Evolutionary conservation across 2,888 invertebrate genomes (phyloP).

Genomic region (Steinernema carpocapsae): DNA sequence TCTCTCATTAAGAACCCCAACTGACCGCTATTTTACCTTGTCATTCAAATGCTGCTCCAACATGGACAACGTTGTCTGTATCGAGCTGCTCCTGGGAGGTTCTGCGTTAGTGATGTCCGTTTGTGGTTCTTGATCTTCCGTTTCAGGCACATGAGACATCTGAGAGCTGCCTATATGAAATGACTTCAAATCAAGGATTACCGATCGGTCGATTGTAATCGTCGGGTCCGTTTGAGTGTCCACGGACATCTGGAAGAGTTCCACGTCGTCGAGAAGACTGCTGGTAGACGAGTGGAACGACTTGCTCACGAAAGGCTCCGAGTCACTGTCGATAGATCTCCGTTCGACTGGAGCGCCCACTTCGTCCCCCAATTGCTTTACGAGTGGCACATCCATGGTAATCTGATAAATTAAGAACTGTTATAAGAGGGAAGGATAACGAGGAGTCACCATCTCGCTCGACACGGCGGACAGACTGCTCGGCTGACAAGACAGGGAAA

Average conservation of each 20-base stretch:
- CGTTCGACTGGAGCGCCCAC: neutral
- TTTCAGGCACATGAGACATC: neutral
- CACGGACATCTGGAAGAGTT: neutral
- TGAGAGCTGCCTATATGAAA: neutral
- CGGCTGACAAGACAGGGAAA: neutral
- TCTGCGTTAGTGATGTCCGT: neutral
- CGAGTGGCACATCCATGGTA: neutral
- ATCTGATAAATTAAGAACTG: neutral
- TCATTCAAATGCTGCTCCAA: conserved; percentile 16
- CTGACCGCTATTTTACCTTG: neutral
- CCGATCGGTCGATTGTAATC: conserved; percentile 4
- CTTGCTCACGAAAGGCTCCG: neutral
- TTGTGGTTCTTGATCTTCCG: conserved; percentile 6
- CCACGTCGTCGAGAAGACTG: conserved; percentile 28
- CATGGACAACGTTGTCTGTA: conserved; percentile 14
- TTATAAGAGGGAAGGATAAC: neutral
- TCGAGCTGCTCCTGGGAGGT: neutral
- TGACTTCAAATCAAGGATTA: no score
- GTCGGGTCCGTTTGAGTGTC: conserved; percentile 8
- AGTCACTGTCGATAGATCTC: neutral
- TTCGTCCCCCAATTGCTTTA: conserved; percentile 1
- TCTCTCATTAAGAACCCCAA: neutral
- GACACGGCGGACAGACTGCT: conserved; percentile 4
- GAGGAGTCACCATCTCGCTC: neutral
- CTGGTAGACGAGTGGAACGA: conserved; percentile 26